Conservation (phyloP, 2,888 invertebrate species). For the Drosophila kambysellisi region DNA sequence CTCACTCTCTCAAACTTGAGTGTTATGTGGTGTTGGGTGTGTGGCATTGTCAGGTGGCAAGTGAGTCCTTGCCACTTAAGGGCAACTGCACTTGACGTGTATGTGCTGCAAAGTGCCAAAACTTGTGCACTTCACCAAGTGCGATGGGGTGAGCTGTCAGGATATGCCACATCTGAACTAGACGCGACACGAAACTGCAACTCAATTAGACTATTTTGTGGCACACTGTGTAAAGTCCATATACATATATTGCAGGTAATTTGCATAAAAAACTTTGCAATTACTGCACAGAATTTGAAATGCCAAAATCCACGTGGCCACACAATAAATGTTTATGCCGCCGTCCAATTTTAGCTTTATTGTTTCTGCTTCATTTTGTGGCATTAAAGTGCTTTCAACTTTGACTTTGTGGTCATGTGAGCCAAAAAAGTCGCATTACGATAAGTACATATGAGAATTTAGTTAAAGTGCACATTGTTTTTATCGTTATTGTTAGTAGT, state of each 20-base stretch:
- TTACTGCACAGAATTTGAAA: conserved; percentile 28
- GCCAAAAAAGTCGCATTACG: conserved; percentile 31
- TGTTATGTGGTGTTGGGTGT: neutral
- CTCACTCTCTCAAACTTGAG: conserved; percentile 11
- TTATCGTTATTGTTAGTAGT: neutral
- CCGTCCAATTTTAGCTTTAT: conserved; percentile 21
- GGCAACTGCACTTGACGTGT: conserved; percentile 48
- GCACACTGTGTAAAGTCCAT: conserved; percentile 35
- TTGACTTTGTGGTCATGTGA: conserved; percentile 15
- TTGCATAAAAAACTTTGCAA: conserved; percentile 44
- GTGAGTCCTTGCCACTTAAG: conserved; percentile 43
- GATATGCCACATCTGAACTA: neutral
- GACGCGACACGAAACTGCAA: conserved; percentile 9
- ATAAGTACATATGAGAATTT: conserved; percentile 25
- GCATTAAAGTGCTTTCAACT: conserved; percentile 36
- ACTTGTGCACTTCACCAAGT: conserved; percentile 40
- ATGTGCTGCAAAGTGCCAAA: conserved; percentile 34
- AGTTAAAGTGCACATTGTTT: conserved; percentile 13
- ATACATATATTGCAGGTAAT: conserved; percentile 49
- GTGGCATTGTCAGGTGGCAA: conserved; percentile 32
- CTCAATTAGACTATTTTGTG: conserved; percentile 39
- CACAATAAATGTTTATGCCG: conserved; percentile 32
- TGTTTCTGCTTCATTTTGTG: conserved; percentile 29
- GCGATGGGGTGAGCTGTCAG: neutral
- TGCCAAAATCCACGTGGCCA: conserved; percentile 16